Evolutionary conservation across 2,113 vertebrate species (phyloP), one percentile per base, ranked within the genome.

Genomic region (Fukomys damarensis): DNA sequence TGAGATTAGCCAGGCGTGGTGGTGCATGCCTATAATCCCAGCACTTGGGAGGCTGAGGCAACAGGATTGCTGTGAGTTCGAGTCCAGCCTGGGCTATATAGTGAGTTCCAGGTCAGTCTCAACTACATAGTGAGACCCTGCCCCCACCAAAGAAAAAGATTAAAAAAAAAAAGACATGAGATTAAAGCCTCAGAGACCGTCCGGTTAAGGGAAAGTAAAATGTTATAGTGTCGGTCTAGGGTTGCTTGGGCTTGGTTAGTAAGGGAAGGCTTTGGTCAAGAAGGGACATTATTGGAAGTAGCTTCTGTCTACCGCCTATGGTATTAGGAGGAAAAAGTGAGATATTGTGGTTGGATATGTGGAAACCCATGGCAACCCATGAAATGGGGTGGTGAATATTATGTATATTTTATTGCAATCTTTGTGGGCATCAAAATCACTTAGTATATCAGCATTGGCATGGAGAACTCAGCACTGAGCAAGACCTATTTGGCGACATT

Each of bases 351-450:
- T 9, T 38, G 28, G 7, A 26, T 30, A 0, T 26, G 7, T 14
- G 2, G 38, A 54, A 65, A 41, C 13, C 11, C 20, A 38, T 30
- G 28, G 4, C 8, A 32, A 4, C 4, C 43, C 56, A 6, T 7
- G 24, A 19, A 9, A 5, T 26, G 7, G 4, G 9, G 0, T 16
- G 2, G 35, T 41, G 56, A n/a, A n/a, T 20, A 22, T 19, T 43
- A 41, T 16, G 7, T 5, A 38, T 35, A 38, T 41, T 54, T 49
- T 38, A 35, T 38, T 30, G 0, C 4, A 81, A 7, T 1, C 11
- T 68, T 17, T 28, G 26, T 56, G 59, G n/a, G 85, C 8, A 38
- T 49, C 43, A 9, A 61, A 58, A 4, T 35, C 56, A 28, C n/a
- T 59, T 46, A 74, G 5, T 30, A 17, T 54, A 16, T 74, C 54